Evolutionary conservation across 2,888 invertebrate genomes (phyloP).

Genomic region (Disparrhopalites patrizii): DNA sequence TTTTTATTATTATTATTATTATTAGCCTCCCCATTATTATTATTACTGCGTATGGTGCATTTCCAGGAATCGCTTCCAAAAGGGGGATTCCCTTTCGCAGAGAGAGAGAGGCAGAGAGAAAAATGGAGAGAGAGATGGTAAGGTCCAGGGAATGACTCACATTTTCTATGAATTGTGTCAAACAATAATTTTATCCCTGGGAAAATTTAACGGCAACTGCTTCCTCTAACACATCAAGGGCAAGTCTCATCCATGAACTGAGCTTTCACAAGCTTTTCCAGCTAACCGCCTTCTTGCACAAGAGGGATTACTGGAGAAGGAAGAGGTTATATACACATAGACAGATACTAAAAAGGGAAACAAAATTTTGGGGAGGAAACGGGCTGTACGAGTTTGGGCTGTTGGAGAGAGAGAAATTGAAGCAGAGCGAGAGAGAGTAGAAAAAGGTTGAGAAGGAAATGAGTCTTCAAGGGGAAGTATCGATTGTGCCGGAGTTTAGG

Average conservation of each 20-base stretch:
- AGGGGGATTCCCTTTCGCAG: neutral
- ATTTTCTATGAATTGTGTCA: too few species aligned
- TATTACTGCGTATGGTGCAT: slow-evolving; percentile 1
- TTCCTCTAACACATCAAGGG: slow-evolving; percentile 2
- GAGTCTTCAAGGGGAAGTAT: slow-evolving; percentile 27
- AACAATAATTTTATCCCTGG: too few species aligned
- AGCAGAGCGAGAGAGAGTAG: neutral
- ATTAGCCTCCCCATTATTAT: too few species aligned
- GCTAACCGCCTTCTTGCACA: neutral
- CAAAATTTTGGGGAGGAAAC: neutral
- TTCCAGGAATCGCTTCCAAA: neutral
- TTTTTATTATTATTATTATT: too few species aligned
- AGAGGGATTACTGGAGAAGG: neutral
- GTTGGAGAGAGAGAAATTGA: neutral
- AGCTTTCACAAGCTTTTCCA: slow-evolving; percentile 16
- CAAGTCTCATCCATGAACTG: neutral
- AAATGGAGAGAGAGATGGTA: neutral
- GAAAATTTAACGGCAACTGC: neutral
- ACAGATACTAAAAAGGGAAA: too few species aligned
- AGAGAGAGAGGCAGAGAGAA: neutral
- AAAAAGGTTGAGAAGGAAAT: slow-evolving; percentile 28
- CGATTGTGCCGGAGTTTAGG: slow-evolving; percentile 14
- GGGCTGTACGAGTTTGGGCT: neutral
- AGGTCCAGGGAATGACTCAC: too few species aligned
- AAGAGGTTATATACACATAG: too few species aligned